A percentile compares a stretch with the other conserved stretches of the same genome.
Conservation (phyloP, 1,140 invertebrate species). For the Spodoptera frugiperda region DNA sequence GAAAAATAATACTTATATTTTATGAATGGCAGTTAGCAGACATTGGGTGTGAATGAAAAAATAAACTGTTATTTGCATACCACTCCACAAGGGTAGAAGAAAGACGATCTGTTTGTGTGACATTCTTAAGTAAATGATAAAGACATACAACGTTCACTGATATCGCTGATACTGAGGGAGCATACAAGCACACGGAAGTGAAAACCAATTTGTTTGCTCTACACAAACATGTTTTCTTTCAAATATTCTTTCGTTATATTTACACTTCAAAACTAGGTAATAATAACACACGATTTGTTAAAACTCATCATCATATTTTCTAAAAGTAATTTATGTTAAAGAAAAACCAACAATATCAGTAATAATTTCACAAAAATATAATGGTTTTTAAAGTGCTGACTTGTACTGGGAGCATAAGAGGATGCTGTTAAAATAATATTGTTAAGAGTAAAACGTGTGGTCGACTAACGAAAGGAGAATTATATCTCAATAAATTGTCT, state of each 20-base stretch:
- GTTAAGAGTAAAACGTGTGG: not conserved
- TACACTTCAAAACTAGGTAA: slow-evolving; percentile 31
- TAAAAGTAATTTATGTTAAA: slow-evolving; percentile 24
- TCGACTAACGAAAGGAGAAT: slow-evolving; percentile 17
- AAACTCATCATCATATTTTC: slow-evolving; percentile 16
- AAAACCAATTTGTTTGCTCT: slow-evolving; percentile 40
- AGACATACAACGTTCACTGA: not conserved
- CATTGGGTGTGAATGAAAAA: slow-evolving; percentile 45
- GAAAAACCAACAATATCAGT: slow-evolving; percentile 21
- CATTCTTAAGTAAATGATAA: slow-evolving; percentile 29
- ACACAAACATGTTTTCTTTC: slow-evolving; percentile 15
- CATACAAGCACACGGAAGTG: slow-evolving; percentile 44
- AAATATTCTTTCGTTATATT: slow-evolving; percentile 37
- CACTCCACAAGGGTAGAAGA: slow-evolving; percentile 19
- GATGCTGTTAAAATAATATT: slow-evolving; percentile 32
- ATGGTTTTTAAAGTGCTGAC: slow-evolving; percentile 53
- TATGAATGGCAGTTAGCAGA: slow-evolving; percentile 51
- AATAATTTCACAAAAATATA: slow-evolving; percentile 55
- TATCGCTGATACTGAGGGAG: slow-evolving; percentile 31
- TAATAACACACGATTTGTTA: slow-evolving; percentile 30
- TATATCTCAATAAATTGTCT: slow-evolving; percentile 41
- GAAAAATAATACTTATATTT: slow-evolving; percentile 46
- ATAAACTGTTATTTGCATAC: slow-evolving; percentile 44
- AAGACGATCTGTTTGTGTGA: slow-evolving; percentile 15
- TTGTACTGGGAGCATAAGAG: slow-evolving; percentile 39